A percentile compares a stretch with the other conserved stretches of the same genome.
Conservation (phyloP, 2,888 invertebrate species). For the Falcaria lacertinaria region DNA sequence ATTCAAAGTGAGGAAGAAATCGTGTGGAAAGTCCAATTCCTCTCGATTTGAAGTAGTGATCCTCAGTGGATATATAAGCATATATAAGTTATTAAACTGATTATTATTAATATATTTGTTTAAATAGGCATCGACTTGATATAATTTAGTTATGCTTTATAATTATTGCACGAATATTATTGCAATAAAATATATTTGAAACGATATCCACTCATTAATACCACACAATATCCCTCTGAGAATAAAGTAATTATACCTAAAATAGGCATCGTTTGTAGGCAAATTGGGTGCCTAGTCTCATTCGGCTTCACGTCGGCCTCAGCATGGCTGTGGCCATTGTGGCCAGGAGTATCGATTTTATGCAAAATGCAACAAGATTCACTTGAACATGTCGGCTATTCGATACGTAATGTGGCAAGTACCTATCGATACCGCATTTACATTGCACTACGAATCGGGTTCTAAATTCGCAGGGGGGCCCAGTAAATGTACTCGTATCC, state of each 20-base stretch:
- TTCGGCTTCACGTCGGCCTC: conserved; percentile 45
- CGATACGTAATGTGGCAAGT: conserved; percentile 50
- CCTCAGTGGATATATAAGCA: too few species aligned
- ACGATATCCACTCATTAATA: too few species aligned
- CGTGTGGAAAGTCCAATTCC: too few species aligned
- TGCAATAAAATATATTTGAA: too few species aligned
- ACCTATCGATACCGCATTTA: conserved; percentile 66
- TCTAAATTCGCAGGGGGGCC: conserved; percentile 46
- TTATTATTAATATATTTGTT: too few species aligned
- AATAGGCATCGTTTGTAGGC: conserved; percentile 57
- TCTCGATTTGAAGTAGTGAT: too few species aligned
- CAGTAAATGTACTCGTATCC: conserved; percentile 36
- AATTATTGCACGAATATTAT: too few species aligned
- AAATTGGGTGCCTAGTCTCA: conserved; percentile 61
- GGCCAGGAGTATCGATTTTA: conserved; percentile 79
- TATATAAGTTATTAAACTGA: too few species aligned
- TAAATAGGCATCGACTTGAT: too few species aligned
- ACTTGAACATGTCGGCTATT: conserved; percentile 61
- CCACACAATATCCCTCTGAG: not conserved
- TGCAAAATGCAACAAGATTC: conserved; percentile 79
- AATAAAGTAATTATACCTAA: conserved; percentile 14
- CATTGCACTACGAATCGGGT: conserved; percentile 49
- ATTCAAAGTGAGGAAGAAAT: too few species aligned
- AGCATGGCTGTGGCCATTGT: conserved; percentile 58
- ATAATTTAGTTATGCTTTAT: too few species aligned